Base-by-base conservation (phyloP, 2,888 invertebrate genomes). In the Pyrgus malvae region DNA sequence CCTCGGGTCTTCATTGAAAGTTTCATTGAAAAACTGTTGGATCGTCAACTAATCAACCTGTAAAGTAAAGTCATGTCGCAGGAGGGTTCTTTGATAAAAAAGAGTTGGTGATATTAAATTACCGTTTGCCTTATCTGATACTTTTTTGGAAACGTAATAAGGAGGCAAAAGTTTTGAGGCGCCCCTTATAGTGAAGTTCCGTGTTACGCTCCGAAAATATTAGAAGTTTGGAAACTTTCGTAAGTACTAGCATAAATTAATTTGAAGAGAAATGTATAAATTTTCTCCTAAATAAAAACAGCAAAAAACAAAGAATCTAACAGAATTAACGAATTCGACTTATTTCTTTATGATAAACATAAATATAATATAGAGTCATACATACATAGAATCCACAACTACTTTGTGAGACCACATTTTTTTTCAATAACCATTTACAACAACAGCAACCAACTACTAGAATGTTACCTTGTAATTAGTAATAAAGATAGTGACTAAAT, bases 1-100 rank as follows among this genome's bases (percentile, higher is more conserved):
- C 14, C 49, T 14, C 29, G 19, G 25, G n/a, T 21, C 63, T 42
- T 16, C 48, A 29, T 49, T 57, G 45, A n/a, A 56, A 61, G 40
- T 60, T 55, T 68, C 67, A 67, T 65, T 58, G 61, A 53, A 55
- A 63, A 62, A 61, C 60, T 61, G 42, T 50, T 38, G 56, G 62
- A 64, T 66, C 59, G 60, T 57, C 55, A 63, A 67, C 70, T 70
- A 68, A 72, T 68, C 66, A 72, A 64, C 58, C 61, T 58, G 54
- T 60, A 33, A 41, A 59, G 51, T 59, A 58, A 64, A 67, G 61
- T 66, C 62, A 61, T 64, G 67, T 61, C 60, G 57, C 55, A 58
- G 64, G 58, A 49, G 51, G 60, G 50, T 57, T 59, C 65, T 46
- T 66, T 65, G 62, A 68, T 62, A 58, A 62, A 48, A 37, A 59